Base-by-base conservation (phyloP, 2,888 invertebrate species). In the Eurytoma adleriae region DNA sequence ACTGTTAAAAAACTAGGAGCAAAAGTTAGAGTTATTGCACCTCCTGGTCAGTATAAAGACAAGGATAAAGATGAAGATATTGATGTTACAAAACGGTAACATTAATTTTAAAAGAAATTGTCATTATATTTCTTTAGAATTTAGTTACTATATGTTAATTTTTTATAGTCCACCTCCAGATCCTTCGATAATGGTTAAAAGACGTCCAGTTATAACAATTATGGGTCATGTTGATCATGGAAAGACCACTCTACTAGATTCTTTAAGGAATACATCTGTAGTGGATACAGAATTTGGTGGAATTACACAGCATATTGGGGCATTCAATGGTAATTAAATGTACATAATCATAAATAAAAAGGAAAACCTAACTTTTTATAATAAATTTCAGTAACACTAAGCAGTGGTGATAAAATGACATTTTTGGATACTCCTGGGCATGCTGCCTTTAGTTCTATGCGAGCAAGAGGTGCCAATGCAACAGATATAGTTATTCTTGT, bases 161-260 rank as follows among this genome's bases (percentile, higher is more conserved):
- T 69, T 67, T 62, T 74, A 30, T 27, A 90, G 89, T 1, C 94
- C 96, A 0, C 94, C 95, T 0, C 93, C 96, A 0, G 90, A 93
- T 16, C 91, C 93, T 4, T 93, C 93, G 67, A 92, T 93, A 18
- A 92, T 97, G 16, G 92, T 94, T 59, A 93, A 93, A 3, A 93
- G 99, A 1, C 96, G 97, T 16, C 98, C 99, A 0, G 96, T 99
- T 0, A 98, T 99, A 0, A 98, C 99, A 5, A 97, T 99, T 68
- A 99, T 99, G 99, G 99, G 99, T 0, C 99, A 99, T 91, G 99
- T 99, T 1, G 99, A 99, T 93, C 99, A 99, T 92, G 99, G 99
- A 3, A 99, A 99, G 93, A 99, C 99, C 2, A 99, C 99, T 0
- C 92, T 99, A 4, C 91, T 99, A 5, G 99, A 99, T 91, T 93